Evolutionary conservation across 2,113 vertebrate genomes (phyloP), one percentile per base, ranked within the genome.

Genomic region (Pygoscelis adeliae): DNA sequence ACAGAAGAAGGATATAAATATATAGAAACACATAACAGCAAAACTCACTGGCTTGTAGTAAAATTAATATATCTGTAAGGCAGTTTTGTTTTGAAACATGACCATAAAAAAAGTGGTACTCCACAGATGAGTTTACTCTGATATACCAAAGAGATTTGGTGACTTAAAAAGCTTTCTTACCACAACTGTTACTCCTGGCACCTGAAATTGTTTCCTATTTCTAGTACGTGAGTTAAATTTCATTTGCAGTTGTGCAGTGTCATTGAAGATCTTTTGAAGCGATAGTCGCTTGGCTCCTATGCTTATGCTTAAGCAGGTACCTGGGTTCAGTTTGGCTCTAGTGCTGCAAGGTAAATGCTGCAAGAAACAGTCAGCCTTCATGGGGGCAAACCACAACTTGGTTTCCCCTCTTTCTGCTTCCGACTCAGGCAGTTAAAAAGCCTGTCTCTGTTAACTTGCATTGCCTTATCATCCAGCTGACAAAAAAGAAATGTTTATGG

Each of bases 41-140:
- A n/a, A 97, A 81, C 84, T 87, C 78, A 27, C 7, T 34, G 92
- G 18, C 67, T 87, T 1, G 8, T 53, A n/a, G 80, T 93, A 72
- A 87, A 95, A 91, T 67, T 32, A 36, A 81, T 85, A 16, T 79
- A 40, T 52, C 49, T 4, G 6, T 38, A 52, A 77, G 0, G 5
- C 63, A 63, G 79, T 88, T 96, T 73, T 96, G 84, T 87, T 96
- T 91, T 96, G 95, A 96, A 96, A 87, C 56, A 6, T 9, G 71
- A 42, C 27, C 19, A 0, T 62, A 73, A 52, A 49, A 82, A 87
- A 82, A 87, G 62, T n/a, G 40, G 6, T 70, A 46, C 52, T 94
- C 58, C 30, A 36, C 53, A 82, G 78, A 89, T 83, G 81, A 90
- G 66, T 73, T 88, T 82, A 50, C 84, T 65, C 23, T 83, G 83